Percentiles rank a stretch among this genome's conserved stretches.
Evolutionary conservation across 2,888 invertebrate species (phyloP).

Genomic region (Pegoplata infirma): DNA sequence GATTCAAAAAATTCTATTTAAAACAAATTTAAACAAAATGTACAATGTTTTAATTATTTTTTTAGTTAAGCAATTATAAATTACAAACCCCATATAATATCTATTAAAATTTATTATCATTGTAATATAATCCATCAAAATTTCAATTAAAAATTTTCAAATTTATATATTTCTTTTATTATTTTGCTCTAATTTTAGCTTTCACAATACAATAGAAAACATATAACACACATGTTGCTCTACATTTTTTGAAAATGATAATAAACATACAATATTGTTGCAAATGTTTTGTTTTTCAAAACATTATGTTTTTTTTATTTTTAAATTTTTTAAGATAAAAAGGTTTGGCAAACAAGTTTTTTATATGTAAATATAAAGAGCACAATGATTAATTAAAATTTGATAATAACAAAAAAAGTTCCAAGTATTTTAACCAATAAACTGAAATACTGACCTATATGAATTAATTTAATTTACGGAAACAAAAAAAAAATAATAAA

Average conservation of each 20-base stretch:
- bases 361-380: not conserved
- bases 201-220: not conserved
- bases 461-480: not conserved
- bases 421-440: not conserved
- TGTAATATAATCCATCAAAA: too few species aligned
- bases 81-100: too few species aligned
- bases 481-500: not conserved
- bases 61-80: too few species aligned
- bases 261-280: not conserved
- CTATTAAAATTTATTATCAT: too few species aligned
- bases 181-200: not conserved
- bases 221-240: not conserved
- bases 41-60: too few species aligned
- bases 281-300: not conserved
- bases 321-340: conserved; percentile 26
- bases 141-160: not conserved
- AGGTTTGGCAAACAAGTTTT: conserved; percentile 29
- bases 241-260: not conserved
- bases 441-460: conserved; percentile 40
- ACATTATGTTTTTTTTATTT: conserved; percentile 7
- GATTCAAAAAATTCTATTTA: too few species aligned
- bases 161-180: not conserved
- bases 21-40: too few species aligned
- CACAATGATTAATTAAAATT: not conserved
- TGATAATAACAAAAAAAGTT: too few species aligned